Percentiles rank a stretch among this genome's conserved stretches.
phyloP scores from a whole-genome alignment of 2,113 vertebrate species.

The Panthera tigris region DNA sequence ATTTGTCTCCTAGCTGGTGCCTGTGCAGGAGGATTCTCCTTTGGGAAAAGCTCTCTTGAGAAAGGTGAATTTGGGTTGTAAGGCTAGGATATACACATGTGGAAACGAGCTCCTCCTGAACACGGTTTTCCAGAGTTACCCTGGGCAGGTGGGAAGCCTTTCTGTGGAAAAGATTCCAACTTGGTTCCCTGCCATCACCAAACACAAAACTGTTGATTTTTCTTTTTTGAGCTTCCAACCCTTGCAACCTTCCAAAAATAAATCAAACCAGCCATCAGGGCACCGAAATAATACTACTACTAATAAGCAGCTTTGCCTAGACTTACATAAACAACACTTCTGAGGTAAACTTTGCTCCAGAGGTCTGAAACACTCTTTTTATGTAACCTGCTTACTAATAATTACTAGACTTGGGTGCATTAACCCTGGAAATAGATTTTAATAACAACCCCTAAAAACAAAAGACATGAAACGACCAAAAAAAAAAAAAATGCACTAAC shows the following conservation, averaged over 20 bases:
- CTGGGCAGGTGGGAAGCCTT: conserved; percentile 1
- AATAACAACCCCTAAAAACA: conserved; percentile 49
- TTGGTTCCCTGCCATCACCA: conserved; percentile 52
- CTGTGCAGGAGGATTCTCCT: not conserved
- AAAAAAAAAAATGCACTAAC: conserved; percentile 46
- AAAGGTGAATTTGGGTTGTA: conserved; percentile 8
- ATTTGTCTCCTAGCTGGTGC: conserved; percentile 16
- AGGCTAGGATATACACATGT: not conserved
- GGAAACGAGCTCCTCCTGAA: not conserved
- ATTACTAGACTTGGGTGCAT: conserved; percentile 42
- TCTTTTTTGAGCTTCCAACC: conserved; percentile 65
- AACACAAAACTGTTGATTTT: conserved; percentile 64
- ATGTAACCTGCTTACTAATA: conserved; percentile 69
- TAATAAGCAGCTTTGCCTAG: conserved; percentile 61
- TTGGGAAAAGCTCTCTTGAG: not conserved
- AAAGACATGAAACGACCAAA: conserved; percentile 31
- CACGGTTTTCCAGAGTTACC: not conserved
- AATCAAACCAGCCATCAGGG: conserved; percentile 71
- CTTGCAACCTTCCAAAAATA: conserved; percentile 69
- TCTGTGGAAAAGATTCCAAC: conserved; percentile 52
- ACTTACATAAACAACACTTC: conserved; percentile 58
- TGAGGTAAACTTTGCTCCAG: conserved; percentile 54
- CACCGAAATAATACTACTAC: conserved; percentile 65
- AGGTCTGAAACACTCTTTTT: conserved; percentile 43
- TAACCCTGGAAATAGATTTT: conserved; percentile 65